Base-by-base conservation (phyloP, 1,140 invertebrate genomes). In the Hylaeus anthracinus region DNA sequence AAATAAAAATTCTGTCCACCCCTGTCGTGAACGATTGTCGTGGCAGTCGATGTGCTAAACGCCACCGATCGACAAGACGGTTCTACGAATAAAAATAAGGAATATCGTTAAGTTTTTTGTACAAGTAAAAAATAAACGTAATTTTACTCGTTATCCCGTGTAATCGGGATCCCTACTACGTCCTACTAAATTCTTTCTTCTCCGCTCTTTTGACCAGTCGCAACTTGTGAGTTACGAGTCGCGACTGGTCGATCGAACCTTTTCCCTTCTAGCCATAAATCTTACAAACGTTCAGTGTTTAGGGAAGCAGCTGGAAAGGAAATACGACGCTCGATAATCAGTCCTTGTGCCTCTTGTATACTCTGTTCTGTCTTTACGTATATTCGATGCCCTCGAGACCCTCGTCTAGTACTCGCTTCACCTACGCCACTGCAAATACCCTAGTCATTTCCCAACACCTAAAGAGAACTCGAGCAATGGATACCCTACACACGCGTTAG, bases 301-400 rank as follows among this genome's bases (percentile, higher is more conserved):
- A 10, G 60, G 15, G 63, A 41, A 39, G 10, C 72, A 63, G 45
- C 58, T 51, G 45, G 45, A n/a, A 74, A 53, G 48, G 60, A 74
- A 74, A 74, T 12, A 84, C 74, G 70, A 85, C 70, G 80, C 76
- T 71, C 84, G 86, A 90, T 87, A 90, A 90, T 91, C 85, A 88
- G 78, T 90, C 86, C 86, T 81, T 69, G 82, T 72, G 71, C 77
- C 85, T 84, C 73, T 73, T 88, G 88, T 88, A 90, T 89, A 90
- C 87, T 87, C 85, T 77, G 58, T 79, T 86, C 80, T 64, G 64
- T 64, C 78, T n/a, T 82, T 82, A 79, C 79, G 77, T 88, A 87
- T 82, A 80, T 82, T 71, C 43, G 51, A 72, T 71, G 41, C 64
- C 48, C 37, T 26, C 14, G 4, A 56, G 12, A 26, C 41, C 3